Base-by-base conservation (phyloP, 2,888 invertebrate species). In the Mesochorus sp. region DNA sequence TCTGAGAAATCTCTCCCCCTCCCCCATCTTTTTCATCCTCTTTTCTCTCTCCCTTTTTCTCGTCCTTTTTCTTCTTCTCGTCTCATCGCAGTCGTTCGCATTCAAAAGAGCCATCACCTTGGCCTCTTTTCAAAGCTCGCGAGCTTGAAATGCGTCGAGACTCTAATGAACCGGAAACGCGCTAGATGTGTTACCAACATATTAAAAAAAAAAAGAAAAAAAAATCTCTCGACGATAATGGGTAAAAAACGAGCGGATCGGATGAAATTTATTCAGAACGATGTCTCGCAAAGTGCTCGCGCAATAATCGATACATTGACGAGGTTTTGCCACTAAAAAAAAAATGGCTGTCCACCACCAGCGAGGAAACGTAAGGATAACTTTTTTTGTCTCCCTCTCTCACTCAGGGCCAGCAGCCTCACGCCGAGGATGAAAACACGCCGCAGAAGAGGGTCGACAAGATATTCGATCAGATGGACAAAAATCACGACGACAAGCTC, bases 391-490 rank as follows among this genome's bases (percentile, higher is more conserved):
- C n/a, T n/a, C n/a, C n/a, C n/a, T 49, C 24, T 34, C 24, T 37
- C 39, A 85, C 92, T n/a, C 92, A 97, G 97, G 97, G 97, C 17
- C 97, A 97, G 90, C 96, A 96, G 82, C 97, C 97, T 59, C 95
- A 95, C 84, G 94, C 96, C 24, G 97, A 97, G 88, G 97, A 97
- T 89, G 97, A 97, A 88, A 97, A 97, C 91, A 97, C 97, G 81
- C 97, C 97, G 12, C 97, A 98, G 91, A 98, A 98, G 91, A 94
- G 98, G 89, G 99, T 99, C 81, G 98, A 99, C 92, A 98, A 98
- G 92, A 99, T 99, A 91, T 99, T 99, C 93, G 97, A 98, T 92
- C 98, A 98, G 91, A 98, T 98, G 98, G 99, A 99, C 92, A 99
- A 96, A 93, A 98, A 99, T 92, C 98, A 98, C 92, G 99, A 99